Conservation (phyloP, 2,797 vertebrate genomes). For the Eidolon dupreanum region DNA sequence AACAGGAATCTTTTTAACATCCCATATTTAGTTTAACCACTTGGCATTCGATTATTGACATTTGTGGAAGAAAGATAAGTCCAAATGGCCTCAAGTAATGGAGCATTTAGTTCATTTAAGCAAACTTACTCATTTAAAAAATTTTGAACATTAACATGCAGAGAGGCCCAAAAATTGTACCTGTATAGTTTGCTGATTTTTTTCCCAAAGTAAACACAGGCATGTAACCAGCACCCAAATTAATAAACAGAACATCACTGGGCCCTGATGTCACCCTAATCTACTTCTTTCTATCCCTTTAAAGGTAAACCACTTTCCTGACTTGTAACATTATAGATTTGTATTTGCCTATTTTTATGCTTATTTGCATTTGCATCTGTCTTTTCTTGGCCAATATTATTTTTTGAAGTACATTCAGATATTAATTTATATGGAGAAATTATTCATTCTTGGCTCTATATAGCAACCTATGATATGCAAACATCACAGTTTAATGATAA, state of each 20-base stretch:
- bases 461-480: not conserved
- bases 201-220: not conserved
- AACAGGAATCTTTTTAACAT: not conserved
- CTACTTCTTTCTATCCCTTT: not conserved
- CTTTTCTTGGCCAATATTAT: not conserved
- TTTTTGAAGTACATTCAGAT: slow-evolving; percentile 34
- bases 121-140: not conserved
- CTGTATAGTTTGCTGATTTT: not conserved
- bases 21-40: not conserved
- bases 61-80: not conserved
- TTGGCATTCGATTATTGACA: not conserved
- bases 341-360: not conserved
- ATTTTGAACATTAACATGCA: not conserved
- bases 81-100: not conserved
- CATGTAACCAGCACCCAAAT: not conserved
- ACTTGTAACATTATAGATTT: not conserved
- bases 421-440: not conserved
- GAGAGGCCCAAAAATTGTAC: not conserved
- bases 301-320: not conserved
- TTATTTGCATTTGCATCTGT: not conserved
- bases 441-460: not conserved
- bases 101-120: not conserved
- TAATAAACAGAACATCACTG: not conserved
- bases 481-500: not conserved
- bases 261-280: rapidly evolving